Evolutionary conservation across 2,113 vertebrate species (phyloP).

Genomic region (Oncorhynchus tshawytscha): DNA sequence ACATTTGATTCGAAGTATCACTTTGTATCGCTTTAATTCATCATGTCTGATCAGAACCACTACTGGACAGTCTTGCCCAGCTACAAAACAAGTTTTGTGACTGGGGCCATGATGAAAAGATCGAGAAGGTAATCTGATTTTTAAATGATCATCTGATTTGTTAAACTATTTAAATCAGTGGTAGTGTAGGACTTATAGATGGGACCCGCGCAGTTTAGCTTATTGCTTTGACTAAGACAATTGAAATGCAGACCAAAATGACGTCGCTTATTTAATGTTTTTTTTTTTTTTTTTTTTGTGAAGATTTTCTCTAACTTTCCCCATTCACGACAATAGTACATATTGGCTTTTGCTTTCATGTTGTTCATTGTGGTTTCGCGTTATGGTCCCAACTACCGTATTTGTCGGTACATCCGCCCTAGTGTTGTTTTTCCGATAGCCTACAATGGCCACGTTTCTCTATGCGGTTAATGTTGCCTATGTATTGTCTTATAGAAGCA

Average conservation of each 20-base stretch:
- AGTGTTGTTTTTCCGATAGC: conserved; percentile 55
- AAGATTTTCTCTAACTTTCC: conserved; percentile 19
- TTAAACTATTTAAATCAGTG: not conserved
- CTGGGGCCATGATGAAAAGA: conserved; percentile 83
- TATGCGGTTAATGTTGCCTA: conserved; percentile 27
- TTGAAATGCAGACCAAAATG: not conserved
- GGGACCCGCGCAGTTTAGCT: too few species aligned
- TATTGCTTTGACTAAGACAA: too few species aligned
- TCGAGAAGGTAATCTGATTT: conserved; percentile 78
- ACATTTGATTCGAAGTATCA: not conserved
- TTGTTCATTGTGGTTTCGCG: not conserved
- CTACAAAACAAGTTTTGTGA: conserved; percentile 82
- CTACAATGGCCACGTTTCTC: too few species aligned
- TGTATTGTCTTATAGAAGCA: conserved; percentile 50
- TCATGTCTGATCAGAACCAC: conserved; percentile 87
- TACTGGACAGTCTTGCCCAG: conserved; percentile 85
- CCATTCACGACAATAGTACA: conserved; percentile 4
- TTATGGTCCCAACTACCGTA: conserved; percentile 7
- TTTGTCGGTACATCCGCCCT: conserved; percentile 59
- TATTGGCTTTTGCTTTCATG: not conserved
- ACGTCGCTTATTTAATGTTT: not conserved
- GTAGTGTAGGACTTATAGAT: not conserved
- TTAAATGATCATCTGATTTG: not conserved
- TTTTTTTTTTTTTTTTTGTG: conserved; percentile 42
- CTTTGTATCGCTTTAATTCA: conserved; percentile 1